Percentiles rank a stretch among this genome's conserved stretches.
Evolutionary conservation across 2,797 vertebrate genomes (phyloP).

Genomic region (Acomys russatus): DNA sequence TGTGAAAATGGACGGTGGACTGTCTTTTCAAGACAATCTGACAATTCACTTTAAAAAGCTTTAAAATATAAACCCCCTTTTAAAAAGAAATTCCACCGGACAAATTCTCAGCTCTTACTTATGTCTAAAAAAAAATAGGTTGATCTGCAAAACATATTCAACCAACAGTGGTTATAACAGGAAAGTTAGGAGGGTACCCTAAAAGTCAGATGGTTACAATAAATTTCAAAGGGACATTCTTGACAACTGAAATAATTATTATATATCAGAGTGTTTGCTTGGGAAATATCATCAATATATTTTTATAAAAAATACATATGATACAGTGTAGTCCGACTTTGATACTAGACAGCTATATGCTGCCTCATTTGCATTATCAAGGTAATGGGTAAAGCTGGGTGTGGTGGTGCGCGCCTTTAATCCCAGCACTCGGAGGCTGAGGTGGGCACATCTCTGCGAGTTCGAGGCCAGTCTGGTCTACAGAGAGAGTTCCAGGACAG

Average conservation of each 20-base stretch:
- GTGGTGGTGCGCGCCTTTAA: too few species aligned
- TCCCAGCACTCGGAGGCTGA: too few species aligned
- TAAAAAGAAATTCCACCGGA: background rate
- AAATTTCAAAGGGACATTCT: background rate
- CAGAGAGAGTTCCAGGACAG: too few species aligned
- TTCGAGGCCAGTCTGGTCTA: too few species aligned
- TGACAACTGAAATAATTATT: background rate
- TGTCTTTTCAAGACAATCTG: constrained; percentile 10
- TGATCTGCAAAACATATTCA: background rate
- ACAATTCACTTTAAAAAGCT: background rate
- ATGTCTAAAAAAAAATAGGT: background rate
- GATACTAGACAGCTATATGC: background rate
- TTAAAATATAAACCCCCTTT: background rate
- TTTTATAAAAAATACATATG: background rate
- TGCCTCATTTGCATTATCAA: background rate
- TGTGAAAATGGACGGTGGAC: background rate
- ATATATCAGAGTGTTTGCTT: background rate
- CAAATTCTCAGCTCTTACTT: constrained; percentile 20
- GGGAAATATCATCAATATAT: constrained; percentile 10
- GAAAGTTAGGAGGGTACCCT: background rate
- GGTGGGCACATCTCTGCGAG: too few species aligned
- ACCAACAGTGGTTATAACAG: background rate
- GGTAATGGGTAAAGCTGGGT: too few species aligned
- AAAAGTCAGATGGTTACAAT: background rate
- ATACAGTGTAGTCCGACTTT: constrained; percentile 10